Base-by-base conservation (phyloP, 2,797 vertebrate species). In the Syngnathus rostellatus region DNA sequence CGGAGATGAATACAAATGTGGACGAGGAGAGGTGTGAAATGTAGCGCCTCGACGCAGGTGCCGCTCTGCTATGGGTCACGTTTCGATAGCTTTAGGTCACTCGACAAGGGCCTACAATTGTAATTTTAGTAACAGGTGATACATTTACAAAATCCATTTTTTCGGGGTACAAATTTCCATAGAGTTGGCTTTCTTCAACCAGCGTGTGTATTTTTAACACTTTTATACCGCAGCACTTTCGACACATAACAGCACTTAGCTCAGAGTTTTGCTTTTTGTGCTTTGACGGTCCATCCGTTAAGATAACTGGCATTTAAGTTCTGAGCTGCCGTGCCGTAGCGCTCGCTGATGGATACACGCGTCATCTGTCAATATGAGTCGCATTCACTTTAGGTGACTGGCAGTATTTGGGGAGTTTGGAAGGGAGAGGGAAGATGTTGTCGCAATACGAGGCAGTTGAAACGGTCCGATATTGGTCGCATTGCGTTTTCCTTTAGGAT, bases 261-360 rank as follows among this genome's bases (percentile, higher is more conserved):
- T 19, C 17, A 9, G 40, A 50, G 8, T 37, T 65, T 48, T 6
- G 45, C 46, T 31, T 31, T 50, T 55, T 72, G 65, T 61, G 60
- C 54, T 67, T 43, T 8, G 55, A 74, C 72, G 67, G 54, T 68
- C 65, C 63, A 74, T 78, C 69, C 71, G 74, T 80, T 74, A 76
- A 73, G 68, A 77, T 77, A 71, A 71, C 73, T 72, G 57, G 0
- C 63, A 73, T 75, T 71, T 69, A 69, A 66, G 63, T 69, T 75
- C 69, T 63, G 58, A n/a, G 66, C 46, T 66, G 37, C 46, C 74
- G 72, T 48, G 72, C 76, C 73, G 77, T 54, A 72, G 62, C 51
- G 68, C 68, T 77, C 55, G 70, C 68, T 77, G 74, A 80, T 77
- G 64, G 70, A 67, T 68, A 62, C 68, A 67, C 62, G 68, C 72